These are phyloP conservation scores for Pterocles gutturalis DNA, from an alignment of 2,113 vertebrate genomes.

Conservation along the genomic window DNA sequence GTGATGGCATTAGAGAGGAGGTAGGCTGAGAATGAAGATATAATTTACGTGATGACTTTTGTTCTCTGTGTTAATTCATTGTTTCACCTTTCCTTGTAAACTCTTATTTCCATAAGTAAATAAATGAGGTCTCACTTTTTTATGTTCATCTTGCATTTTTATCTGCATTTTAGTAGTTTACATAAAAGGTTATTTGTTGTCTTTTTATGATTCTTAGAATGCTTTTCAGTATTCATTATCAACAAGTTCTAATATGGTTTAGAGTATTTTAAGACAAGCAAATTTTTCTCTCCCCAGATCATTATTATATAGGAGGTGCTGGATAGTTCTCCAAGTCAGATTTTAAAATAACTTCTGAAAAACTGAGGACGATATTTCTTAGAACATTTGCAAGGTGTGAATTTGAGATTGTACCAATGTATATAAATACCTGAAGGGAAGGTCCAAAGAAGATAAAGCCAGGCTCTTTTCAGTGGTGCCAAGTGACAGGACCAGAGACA, in stretches of 20 bases:
- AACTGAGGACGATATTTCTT: not conserved
- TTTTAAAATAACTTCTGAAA: not conserved
- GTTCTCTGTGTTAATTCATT: not conserved
- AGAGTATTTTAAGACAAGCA: not conserved
- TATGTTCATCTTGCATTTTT: not conserved
- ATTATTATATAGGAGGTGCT: not conserved
- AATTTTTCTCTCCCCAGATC: not conserved
- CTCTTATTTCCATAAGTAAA: not conserved
- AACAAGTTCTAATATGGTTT: not conserved
- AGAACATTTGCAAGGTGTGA: not conserved
- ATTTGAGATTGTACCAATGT: not conserved
- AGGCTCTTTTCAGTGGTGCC: not conserved
- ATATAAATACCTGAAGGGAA: not conserved
- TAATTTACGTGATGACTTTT: not conserved
- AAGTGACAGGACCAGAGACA: not conserved
- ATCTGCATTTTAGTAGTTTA: not conserved
- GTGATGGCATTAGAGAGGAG: not conserved
- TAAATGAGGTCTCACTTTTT: conserved; percentile 20
- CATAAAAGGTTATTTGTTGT: not conserved
- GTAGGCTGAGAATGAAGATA: not conserved
- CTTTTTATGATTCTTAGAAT: not conserved
- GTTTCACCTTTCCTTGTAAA: not conserved
- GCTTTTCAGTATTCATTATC: not conserved
- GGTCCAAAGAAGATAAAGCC: not conserved
- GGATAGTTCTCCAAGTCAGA: not conserved